These are phyloP conservation scores for Nephotettix cincticeps DNA, from an alignment of 1,140 invertebrate species.

Conservation along the genomic window DNA sequence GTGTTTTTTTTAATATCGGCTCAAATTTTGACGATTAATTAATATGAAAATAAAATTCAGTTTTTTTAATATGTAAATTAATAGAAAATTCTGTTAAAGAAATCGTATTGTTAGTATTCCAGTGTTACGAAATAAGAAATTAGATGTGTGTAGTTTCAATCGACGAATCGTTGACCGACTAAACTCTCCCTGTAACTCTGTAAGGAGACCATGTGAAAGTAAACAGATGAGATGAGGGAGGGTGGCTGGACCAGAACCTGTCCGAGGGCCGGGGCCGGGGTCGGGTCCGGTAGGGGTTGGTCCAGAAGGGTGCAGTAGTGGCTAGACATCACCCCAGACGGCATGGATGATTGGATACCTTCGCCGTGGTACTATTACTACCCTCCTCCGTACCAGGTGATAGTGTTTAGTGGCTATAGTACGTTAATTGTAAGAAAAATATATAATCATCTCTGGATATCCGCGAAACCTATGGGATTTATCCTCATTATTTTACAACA, in stretches of 20 bases:
- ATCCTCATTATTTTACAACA: too few species aligned
- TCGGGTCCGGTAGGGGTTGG: not conserved
- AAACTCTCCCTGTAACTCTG: too few species aligned
- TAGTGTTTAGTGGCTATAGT: not conserved
- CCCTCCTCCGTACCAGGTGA: not conserved
- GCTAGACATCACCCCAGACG: not conserved
- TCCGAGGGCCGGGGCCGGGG: not conserved
- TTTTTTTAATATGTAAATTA: too few species aligned
- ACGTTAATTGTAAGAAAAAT: not conserved
- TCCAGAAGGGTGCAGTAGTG: conserved; percentile 4
- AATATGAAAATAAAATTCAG: too few species aligned
- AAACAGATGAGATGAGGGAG: not conserved
- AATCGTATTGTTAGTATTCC: too few species aligned
- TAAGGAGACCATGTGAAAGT: not conserved
- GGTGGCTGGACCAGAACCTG: conserved; percentile 1
- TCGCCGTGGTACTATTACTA: not conserved
- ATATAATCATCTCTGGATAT: not conserved
- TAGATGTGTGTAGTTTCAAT: too few species aligned
- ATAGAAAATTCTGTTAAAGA: too few species aligned
- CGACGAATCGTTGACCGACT: too few species aligned
- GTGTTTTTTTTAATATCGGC: too few species aligned
- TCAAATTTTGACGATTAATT: too few species aligned
- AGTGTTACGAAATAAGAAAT: too few species aligned
- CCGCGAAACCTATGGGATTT: too few species aligned
- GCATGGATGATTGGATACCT: conserved; percentile 9